A percentile compares a stretch with the other conserved stretches of the same genome.
Conservation (phyloP, 2,797 vertebrate genomes). For the Cyprinodon diabolis region DNA sequence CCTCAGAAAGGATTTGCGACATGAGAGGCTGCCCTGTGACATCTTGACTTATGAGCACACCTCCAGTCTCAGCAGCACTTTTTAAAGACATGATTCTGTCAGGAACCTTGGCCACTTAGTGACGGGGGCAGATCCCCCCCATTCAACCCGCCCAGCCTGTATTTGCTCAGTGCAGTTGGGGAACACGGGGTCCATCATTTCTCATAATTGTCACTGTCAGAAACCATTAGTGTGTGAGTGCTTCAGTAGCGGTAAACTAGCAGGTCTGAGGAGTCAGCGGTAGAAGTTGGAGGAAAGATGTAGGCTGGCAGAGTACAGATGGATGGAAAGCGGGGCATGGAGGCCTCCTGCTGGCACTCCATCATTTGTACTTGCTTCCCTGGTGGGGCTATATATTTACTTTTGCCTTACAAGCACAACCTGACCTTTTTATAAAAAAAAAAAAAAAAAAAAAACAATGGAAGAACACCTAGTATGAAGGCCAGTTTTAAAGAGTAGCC, state of each 20-base stretch:
- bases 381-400: slow-evolving; percentile 9
- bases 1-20: slow-evolving; percentile 31
- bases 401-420: slow-evolving; percentile 44
- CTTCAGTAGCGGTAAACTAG: slow-evolving; percentile 52
- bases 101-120: slow-evolving; percentile 46
- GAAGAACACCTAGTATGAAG: slow-evolving; percentile 25
- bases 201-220: slow-evolving; percentile 80
- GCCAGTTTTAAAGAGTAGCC: slow-evolving; percentile 49
- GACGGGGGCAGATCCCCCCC: slow-evolving; percentile 47
- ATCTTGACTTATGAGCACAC: slow-evolving; percentile 35
- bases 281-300: slow-evolving; percentile 53
- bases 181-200: slow-evolving; percentile 66
- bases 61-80: slow-evolving; percentile 9
- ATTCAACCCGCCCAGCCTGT: slow-evolving; percentile 48
- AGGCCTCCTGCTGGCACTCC: slow-evolving; percentile 41
- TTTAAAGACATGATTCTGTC: slow-evolving; percentile 33
- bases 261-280: slow-evolving; percentile 63
- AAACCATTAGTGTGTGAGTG: slow-evolving; percentile 72
- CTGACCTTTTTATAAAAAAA: slow-evolving; percentile 35
- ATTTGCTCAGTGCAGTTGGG: slow-evolving; percentile 37
- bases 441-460: slow-evolving; percentile 7
- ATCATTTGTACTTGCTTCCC: slow-evolving; percentile 27
- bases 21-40: slow-evolving; percentile 21
- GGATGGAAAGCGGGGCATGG: slow-evolving; percentile 56
- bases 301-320: slow-evolving; percentile 39